Evolutionary conservation across 1,140 invertebrate genomes (phyloP).

Genomic region (Periplaneta americana): DNA sequence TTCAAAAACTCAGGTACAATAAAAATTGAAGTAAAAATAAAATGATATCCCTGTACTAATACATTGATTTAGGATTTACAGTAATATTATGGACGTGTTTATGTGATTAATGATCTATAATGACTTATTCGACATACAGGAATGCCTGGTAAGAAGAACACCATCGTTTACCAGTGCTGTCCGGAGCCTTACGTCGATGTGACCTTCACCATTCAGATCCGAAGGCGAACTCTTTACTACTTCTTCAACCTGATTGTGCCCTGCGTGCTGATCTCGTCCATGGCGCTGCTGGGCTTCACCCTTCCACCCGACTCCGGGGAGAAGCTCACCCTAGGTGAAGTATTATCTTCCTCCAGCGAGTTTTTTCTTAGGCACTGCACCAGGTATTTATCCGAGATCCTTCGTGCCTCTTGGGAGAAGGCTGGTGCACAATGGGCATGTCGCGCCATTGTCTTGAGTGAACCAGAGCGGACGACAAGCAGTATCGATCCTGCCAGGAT

Average conservation of each 20-base stretch:
- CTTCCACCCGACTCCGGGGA: conserved; percentile 97
- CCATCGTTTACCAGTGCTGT: conserved; percentile 75
- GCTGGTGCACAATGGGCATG: not conserved
- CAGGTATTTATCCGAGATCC: not conserved
- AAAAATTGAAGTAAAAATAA: too few relatives aligned
- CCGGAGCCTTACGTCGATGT: conserved; percentile 95
- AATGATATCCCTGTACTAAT: too few relatives aligned
- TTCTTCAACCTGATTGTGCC: conserved; percentile 99
- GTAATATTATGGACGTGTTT: too few relatives aligned
- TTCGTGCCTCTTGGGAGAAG: not conserved
- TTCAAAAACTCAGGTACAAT: too few relatives aligned
- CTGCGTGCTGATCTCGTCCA: conserved; percentile 95
- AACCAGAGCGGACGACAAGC: too few relatives aligned
- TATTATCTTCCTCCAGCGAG: not conserved
- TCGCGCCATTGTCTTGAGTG: too few relatives aligned
- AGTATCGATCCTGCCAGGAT: too few relatives aligned
- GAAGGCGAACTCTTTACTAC: conserved; percentile 95
- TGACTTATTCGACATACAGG: conserved; percentile 42
- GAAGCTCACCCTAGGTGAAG: conserved; percentile 93
- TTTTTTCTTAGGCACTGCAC: not conserved
- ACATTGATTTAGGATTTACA: too few relatives aligned
- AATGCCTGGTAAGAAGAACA: conserved; percentile 81
- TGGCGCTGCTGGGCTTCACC: conserved; percentile 96
- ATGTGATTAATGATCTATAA: too few relatives aligned
- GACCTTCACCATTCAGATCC: conserved; percentile 95